Evolutionary conservation across 2,113 vertebrate species (phyloP), one percentile per base, ranked within the genome.

Genomic region (Cottus gobio): DNA sequence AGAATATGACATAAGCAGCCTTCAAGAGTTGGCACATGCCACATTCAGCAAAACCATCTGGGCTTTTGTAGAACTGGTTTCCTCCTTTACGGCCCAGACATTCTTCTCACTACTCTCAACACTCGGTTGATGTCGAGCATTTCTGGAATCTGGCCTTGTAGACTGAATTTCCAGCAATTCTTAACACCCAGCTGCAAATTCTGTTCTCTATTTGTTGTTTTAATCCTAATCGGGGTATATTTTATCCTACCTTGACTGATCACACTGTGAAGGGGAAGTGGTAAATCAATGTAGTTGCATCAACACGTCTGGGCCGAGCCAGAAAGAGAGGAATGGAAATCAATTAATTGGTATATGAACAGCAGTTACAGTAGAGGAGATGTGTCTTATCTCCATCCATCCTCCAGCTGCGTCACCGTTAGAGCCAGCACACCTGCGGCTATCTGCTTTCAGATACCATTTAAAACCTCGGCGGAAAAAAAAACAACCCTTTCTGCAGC

Each of bases 71-170:
- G 66, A 73, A 76, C 85, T 89, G 81, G 50, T 89, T 92, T 92
- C 87, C 73, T 87, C 69, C 44, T 88, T 80, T 87, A 89, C 84
- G 91, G 62, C 70, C 67, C 57, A 5, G 7, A 82, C 79, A 90
- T 94, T 92, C 85, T 92, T 94, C 93, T 92, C 91, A 89, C 87
- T 82, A 50, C 79, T 87, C 79, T 93, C 88, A 92, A 85, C 85
- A 84, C 85, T 90, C 83, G 85, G 89, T 87, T 88, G 82, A 82
- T 87, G 83, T 75, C 26, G 70, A 84, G 87, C 84, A 93, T 93
- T 81, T 83, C 85, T 90, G 92, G 88, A 91, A 93, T 94, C 85
- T 82, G 81, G 83, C 60, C 74, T 77, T 67, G 84, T 76, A 52
- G 86, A 77, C 36, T 48, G 54, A 89, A 82, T 94, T 93, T 94